Evolutionary conservation across 2,113 vertebrate species (phyloP), one percentile per base, ranked within the genome.

Genomic region (Hemichromis elongatus): DNA sequence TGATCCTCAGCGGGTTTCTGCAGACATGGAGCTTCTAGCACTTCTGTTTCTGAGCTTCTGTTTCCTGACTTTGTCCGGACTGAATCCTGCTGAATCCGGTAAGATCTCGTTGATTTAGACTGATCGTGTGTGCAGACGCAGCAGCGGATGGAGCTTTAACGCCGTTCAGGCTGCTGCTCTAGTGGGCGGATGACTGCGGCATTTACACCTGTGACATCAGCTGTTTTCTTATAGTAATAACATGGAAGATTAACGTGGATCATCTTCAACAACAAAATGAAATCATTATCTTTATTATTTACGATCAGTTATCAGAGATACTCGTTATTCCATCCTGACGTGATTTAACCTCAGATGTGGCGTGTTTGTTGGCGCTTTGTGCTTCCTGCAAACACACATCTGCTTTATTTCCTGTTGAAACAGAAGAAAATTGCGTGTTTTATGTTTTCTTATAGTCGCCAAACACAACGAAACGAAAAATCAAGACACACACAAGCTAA

Each of bases 1-100:
- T 3, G 1, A 57, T 5, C 7, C 14, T 30, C 1, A 0, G 3
- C 30, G 3, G 7, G 0, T 57, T 57, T 28, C 55, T 57, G 55
- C 55, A 57, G 4, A 57, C 55, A 57, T 57, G 55, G 55, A 57
- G 26, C 13, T 57, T 57, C 55, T 1, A 9, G 2, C 35, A 9
- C 55, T 56, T 28, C 24, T 57, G 13, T 2, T 57, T 28, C 24
- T 0, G 1, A 28, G 55, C 26, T 57, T 9, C 55, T 57, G 24
- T 1, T 57, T 57, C 7, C 55, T 57, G 55, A 57, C 26, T 57
- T 57, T 57, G 14, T 57, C 55, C 21, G 53, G 21, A 4, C 53
- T 0, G 3, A 13, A n/a, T n/a, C n/a, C n/a, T 40, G 37, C 37
- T 33, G 33, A 33, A 33, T 33, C 33, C 37, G 37, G 37, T 37